Percentiles rank a stretch among this genome's conserved stretches.
Conservation (phyloP, 2,797 vertebrate species). For the Gallinago stenura region DNA sequence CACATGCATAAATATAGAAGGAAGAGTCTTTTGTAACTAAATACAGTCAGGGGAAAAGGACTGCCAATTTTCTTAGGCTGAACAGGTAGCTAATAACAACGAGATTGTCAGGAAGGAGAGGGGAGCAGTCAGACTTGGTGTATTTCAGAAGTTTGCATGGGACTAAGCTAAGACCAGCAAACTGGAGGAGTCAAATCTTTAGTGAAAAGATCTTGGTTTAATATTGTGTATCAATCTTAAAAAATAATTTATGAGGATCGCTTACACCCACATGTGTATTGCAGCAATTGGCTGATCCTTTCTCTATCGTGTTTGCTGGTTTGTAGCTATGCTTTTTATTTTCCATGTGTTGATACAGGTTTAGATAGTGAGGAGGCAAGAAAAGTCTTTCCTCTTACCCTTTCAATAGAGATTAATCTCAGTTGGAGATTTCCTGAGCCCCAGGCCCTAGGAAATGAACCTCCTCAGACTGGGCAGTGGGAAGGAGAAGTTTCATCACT, state of each 20-base stretch:
- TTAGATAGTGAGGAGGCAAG: not conserved
- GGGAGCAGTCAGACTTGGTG: not conserved
- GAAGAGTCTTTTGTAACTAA: not conserved
- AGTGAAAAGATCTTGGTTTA: not conserved
- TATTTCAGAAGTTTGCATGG: not conserved
- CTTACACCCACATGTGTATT: not conserved
- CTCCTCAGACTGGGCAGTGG: not conserved
- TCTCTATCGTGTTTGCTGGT: not conserved
- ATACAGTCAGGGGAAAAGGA: not conserved
- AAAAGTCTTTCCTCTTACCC: not conserved
- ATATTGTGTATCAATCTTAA: not conserved
- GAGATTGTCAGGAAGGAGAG: rapidly evolving
- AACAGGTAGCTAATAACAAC: not conserved
- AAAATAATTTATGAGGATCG: not conserved
- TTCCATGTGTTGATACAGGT: not conserved
- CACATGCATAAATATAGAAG: not conserved
- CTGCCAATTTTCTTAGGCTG: not conserved
- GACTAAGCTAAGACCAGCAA: not conserved
- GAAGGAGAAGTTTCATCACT: not conserved
- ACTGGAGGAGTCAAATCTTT: not conserved
- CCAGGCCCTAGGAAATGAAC: not conserved
- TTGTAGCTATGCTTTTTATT: conserved; percentile 32
- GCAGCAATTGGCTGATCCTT: not conserved
- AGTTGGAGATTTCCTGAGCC: not conserved
- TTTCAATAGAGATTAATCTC: not conserved